Evolutionary conservation across 2,113 vertebrate genomes (phyloP).

Genomic region (Ptyas mucosa): DNA sequence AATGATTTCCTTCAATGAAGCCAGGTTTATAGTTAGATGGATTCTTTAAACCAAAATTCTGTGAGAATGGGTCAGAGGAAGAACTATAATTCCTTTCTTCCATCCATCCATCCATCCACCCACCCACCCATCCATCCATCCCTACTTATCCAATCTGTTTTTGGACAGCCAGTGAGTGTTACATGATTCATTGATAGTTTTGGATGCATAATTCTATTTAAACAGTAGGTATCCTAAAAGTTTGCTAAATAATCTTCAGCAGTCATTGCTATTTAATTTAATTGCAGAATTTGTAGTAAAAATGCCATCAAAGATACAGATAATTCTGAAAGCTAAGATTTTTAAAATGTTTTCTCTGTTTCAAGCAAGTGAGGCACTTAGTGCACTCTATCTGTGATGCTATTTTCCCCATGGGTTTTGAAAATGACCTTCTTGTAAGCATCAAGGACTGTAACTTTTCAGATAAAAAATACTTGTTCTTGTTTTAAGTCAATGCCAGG

Average conservation of each 20-base stretch:
- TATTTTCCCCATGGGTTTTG: constrained; percentile 70
- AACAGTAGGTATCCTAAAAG: constrained; percentile 46
- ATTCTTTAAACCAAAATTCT: background rate
- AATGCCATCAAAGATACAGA: constrained; percentile 63
- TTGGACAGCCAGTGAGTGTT: background rate
- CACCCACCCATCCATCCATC: background rate
- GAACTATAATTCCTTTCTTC: background rate
- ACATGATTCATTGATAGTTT: background rate
- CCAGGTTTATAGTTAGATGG: background rate
- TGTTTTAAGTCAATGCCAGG: constrained; percentile 71
- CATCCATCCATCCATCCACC: background rate
- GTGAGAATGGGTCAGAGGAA: background rate
- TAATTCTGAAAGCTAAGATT: constrained; percentile 65
- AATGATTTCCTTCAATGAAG: background rate
- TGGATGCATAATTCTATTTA: constrained; percentile 39
- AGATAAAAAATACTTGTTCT: constrained; percentile 74
- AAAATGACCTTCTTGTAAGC: constrained; percentile 76
- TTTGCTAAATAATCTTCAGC: constrained; percentile 58
- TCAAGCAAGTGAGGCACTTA: constrained; percentile 70
- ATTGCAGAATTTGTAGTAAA: constrained; percentile 73
- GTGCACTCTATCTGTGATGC: constrained; percentile 60
- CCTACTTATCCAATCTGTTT: background rate
- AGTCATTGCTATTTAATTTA: constrained; percentile 66
- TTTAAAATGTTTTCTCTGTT: constrained; percentile 63
- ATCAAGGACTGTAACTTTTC: constrained; percentile 78